phyloP scores from a whole-genome alignment of 2,797 vertebrate genomes.

The Falco naumanni region DNA sequence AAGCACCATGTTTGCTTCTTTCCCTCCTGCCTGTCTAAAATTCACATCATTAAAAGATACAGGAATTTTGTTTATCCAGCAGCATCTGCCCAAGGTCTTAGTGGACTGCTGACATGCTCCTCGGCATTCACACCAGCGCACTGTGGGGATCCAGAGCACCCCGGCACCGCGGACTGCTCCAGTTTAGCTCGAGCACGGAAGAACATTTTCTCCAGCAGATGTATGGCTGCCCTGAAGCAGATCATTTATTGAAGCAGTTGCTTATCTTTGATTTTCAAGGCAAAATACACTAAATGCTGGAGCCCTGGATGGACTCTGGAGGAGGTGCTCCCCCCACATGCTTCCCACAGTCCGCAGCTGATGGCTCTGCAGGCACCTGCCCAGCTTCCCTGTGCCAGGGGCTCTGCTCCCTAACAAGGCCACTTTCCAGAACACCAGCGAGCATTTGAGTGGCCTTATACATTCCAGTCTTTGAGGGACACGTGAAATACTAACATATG shows the following conservation, averaged over 20 bases:
- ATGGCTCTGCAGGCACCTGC: not conserved
- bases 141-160: not conserved
- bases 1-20: not conserved
- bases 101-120: not conserved
- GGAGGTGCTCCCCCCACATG: rapidly evolving
- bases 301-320: not conserved
- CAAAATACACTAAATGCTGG: not conserved
- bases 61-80: not conserved
- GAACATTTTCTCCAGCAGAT: not conserved
- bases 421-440: rapidly evolving
- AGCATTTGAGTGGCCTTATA: not conserved
- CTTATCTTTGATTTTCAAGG: not conserved
- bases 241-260: not conserved
- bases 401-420: not conserved
- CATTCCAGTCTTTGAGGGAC: not conserved
- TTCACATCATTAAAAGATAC: not conserved
- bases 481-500: not conserved
- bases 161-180: not conserved
- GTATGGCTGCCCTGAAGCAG: not conserved
- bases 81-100: not conserved
- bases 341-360: not conserved
- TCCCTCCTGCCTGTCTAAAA: not conserved
- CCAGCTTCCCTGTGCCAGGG: not conserved
- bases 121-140: not conserved
- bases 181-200: not conserved